Percentiles rank a stretch among this genome's conserved stretches.
Conservation (phyloP, 2,113 vertebrate genomes). For the Phaethon lepturus region DNA sequence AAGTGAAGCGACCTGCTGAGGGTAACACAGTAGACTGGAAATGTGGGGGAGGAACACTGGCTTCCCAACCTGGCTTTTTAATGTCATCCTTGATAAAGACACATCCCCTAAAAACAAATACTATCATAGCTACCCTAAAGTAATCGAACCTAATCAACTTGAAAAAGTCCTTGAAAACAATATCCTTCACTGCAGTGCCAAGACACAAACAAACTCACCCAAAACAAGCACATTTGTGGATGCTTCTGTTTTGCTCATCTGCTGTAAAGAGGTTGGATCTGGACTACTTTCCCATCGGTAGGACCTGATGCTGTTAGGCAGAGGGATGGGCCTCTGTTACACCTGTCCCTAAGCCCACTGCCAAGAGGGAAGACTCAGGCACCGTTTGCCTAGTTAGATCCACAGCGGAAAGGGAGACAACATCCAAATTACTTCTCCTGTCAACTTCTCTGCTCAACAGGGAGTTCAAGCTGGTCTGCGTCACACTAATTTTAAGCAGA, state of each 20-base stretch:
- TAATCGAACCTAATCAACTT: not conserved
- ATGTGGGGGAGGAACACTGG: not conserved
- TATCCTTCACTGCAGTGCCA: not conserved
- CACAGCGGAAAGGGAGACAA: not conserved
- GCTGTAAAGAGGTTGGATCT: not conserved
- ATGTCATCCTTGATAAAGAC: not conserved
- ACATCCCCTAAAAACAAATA: not conserved
- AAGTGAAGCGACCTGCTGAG: not conserved
- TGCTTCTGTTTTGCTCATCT: not conserved
- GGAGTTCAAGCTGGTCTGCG: not conserved
- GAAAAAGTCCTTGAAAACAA: not conserved
- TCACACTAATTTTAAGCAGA: not conserved
- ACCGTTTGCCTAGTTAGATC: not conserved
- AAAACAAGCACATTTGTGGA: not conserved
- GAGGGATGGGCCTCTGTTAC: not conserved
- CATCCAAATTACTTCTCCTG: not conserved
- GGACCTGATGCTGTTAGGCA: not conserved
- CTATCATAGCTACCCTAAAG: not conserved
- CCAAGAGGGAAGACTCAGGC: not conserved
- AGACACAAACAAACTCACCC: not conserved
- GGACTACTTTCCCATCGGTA: not conserved
- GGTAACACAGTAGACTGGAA: not conserved
- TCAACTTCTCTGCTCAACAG: not conserved
- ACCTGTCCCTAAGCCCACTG: not conserved
- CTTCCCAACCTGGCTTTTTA: not conserved